phyloP scores from a whole-genome alignment of 1,140 invertebrate species.

The Drosophila pectinifera region DNA sequence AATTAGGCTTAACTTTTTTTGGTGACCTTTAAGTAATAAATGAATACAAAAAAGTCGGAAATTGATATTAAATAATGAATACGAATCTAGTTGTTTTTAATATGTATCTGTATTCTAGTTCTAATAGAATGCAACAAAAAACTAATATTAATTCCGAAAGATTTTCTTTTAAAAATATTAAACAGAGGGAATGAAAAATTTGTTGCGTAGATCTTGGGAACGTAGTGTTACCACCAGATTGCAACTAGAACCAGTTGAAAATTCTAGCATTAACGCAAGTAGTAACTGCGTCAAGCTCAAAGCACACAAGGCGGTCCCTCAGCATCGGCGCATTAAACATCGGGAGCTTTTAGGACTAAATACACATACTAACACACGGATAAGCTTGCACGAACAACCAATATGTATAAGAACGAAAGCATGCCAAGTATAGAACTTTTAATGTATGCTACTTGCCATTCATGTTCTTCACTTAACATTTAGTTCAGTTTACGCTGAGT shows the following conservation, averaged over 20 bases:
- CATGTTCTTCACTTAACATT: conserved; percentile 8
- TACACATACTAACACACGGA: not conserved
- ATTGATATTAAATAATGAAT: too few relatives aligned
- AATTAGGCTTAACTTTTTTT: not conserved
- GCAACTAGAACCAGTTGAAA: conserved; percentile 1
- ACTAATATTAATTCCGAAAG: too few relatives aligned
- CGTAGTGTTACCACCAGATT: not conserved
- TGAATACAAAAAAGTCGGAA: too few relatives aligned
- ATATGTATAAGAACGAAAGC: not conserved
- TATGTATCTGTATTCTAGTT: too few relatives aligned
- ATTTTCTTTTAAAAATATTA: too few relatives aligned
- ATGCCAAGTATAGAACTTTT: conserved; percentile 3
- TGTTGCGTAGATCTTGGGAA: too few relatives aligned
- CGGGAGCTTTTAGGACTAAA: conserved; percentile 1
- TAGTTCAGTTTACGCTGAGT: conserved; percentile 15
- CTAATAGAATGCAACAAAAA: too few relatives aligned
- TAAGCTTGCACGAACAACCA: not conserved
- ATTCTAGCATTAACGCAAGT: not conserved
- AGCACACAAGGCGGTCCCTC: too few relatives aligned
- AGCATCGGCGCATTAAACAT: not conserved
- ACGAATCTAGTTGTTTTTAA: too few relatives aligned
- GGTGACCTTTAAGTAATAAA: too few relatives aligned
- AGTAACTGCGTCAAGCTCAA: not conserved
- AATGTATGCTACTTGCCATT: not conserved
- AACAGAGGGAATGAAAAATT: too few relatives aligned